A percentile compares a stretch with the other conserved stretches of the same genome.
Evolutionary conservation across 2,888 invertebrate genomes (phyloP).

Genomic region (Priocnemis perturbator): DNA sequence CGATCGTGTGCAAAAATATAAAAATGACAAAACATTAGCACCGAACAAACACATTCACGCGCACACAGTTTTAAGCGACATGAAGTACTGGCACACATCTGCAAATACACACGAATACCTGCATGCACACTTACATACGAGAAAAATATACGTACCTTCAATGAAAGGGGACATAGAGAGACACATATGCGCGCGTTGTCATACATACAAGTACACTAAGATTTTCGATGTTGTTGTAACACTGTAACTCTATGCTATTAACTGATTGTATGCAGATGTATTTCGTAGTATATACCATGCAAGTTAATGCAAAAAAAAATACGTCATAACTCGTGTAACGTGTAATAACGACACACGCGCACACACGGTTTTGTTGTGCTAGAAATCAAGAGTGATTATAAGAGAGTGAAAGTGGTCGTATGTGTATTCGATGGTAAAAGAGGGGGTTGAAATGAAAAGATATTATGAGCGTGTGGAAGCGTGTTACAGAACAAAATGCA

Average conservation of each 20-base stretch:
- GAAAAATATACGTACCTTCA: constrained; percentile 1
- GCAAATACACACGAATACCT: constrained; percentile 6
- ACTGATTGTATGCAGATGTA: constrained; percentile 69
- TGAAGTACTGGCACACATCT: constrained; percentile 29
- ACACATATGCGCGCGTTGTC: constrained; percentile 40
- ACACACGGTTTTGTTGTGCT: constrained; percentile 8
- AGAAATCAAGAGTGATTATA: neutral
- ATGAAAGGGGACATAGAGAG: constrained; percentile 19
- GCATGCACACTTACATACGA: too few relatives aligned
- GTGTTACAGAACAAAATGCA: neutral
- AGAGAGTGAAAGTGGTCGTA: neutral
- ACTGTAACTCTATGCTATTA: constrained; percentile 71
- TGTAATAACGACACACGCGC: constrained; percentile 20
- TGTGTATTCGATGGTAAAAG: neutral
- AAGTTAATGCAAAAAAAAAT: constrained; percentile 39
- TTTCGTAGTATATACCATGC: constrained; percentile 63
- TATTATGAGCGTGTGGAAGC: neutral
- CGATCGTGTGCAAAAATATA: neutral
- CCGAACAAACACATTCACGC: constrained; percentile 23
- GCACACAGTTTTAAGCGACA: constrained; percentile 8
- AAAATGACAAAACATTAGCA: constrained; percentile 8
- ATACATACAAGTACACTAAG: constrained; percentile 51
- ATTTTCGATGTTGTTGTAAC: constrained; percentile 72
- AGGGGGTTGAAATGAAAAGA: neutral
- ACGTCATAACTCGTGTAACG: constrained; percentile 48